Conservation (phyloP, 2,113 vertebrate genomes). For the Apteryx owenii region DNA sequence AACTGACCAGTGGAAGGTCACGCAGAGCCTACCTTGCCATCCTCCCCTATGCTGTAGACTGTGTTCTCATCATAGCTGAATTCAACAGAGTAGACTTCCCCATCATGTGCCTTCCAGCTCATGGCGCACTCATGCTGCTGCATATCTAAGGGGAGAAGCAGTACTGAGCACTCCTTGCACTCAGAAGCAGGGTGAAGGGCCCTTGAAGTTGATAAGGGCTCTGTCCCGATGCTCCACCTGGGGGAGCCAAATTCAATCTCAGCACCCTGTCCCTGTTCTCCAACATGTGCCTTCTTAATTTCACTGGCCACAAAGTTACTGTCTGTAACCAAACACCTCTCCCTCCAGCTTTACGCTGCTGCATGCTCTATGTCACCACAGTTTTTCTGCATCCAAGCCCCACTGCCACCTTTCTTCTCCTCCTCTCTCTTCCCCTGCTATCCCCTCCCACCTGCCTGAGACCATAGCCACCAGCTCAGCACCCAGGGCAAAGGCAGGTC, state of each 20-base stretch:
- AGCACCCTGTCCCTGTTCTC: background rate
- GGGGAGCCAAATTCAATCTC: background rate
- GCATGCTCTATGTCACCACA: background rate
- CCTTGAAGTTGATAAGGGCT: background rate
- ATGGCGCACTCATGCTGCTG: constrained; percentile 95
- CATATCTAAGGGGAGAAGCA: constrained; percentile 85
- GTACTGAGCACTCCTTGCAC: background rate
- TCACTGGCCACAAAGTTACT: background rate
- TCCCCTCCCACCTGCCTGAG: background rate
- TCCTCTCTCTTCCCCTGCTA: background rate
- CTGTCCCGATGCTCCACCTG: background rate
- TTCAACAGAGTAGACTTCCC: constrained; percentile 96
- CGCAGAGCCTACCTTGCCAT: constrained; percentile 87
- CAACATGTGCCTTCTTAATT: background rate
- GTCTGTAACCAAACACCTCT: background rate
- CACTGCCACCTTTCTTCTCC: background rate
- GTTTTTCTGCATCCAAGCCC: background rate
- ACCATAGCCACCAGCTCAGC: background rate
- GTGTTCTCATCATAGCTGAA: constrained; percentile 98
- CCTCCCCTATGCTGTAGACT: constrained; percentile 94
- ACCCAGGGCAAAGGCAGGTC: background rate
- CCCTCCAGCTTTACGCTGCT: background rate
- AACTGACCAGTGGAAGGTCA: background rate
- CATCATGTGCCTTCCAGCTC: constrained; percentile 94
- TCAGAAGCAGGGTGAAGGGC: background rate